These are phyloP conservation scores for Ophraella communa DNA, from an alignment of 2,888 invertebrate genomes.

Conservation along the genomic window DNA sequence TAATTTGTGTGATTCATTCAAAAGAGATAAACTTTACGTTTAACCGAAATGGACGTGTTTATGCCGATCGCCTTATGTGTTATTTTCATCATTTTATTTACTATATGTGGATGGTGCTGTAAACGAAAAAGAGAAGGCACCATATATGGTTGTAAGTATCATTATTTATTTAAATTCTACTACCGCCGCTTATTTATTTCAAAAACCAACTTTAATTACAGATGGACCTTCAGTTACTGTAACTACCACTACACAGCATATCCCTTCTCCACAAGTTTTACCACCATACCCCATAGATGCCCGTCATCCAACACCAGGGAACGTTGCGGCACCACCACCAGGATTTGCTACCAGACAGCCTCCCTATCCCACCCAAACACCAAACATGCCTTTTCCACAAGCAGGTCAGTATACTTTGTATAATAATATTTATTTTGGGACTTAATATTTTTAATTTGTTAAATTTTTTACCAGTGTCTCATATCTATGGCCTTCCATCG, in stretches of 20 bases:
- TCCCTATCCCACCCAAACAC: constrained; percentile 32
- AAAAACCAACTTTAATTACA: constrained; percentile 6
- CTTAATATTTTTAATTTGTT: neutral
- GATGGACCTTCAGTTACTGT: constrained; percentile 36
- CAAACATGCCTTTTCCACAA: constrained; percentile 27
- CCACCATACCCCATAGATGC: constrained; percentile 38
- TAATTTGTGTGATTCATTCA: neutral
- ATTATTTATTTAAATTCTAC: neutral
- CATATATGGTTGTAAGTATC: constrained; percentile 49
- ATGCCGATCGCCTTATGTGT: constrained; percentile 44
- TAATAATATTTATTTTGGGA: no score
- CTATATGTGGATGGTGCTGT: constrained; percentile 51
- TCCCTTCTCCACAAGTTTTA: constrained; percentile 25
- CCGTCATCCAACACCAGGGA: constrained; percentile 34
- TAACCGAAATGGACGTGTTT: constrained; percentile 46
- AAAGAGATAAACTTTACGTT: neutral
- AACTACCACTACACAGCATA: constrained; percentile 28
- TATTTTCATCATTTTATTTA: constrained; percentile 47
- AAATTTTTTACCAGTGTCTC: constrained; percentile 11
- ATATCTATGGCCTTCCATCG: constrained; percentile 12
- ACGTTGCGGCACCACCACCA: constrained; percentile 12
- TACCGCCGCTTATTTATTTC: neutral
- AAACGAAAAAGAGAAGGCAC: constrained; percentile 49
- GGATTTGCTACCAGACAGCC: constrained; percentile 30
- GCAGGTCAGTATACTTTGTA: constrained; percentile 4